Percentiles rank a stretch among this genome's conserved stretches.
Conservation (phyloP, 1,140 invertebrate genomes). For the Probaryconus sp. region DNA sequence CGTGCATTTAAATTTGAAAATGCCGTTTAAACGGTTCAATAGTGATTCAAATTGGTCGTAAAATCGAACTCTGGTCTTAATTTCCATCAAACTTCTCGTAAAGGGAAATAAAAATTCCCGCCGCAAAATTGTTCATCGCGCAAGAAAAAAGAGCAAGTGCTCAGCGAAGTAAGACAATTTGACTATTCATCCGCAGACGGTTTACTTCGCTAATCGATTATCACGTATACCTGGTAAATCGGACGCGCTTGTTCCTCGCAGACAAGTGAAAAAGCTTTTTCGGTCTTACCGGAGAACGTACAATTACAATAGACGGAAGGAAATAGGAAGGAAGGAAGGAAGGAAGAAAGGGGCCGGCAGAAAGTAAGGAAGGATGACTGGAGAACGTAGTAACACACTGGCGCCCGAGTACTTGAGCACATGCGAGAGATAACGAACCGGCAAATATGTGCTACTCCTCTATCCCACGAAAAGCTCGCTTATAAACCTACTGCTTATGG, state of each 20-base stretch:
- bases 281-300: slow-evolving; percentile 7
- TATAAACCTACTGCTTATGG: slow-evolving; percentile 28
- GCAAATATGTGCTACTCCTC: slow-evolving; percentile 32
- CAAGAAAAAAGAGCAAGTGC: slow-evolving; percentile 5
- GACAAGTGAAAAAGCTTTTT: slow-evolving; percentile 33
- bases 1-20: slow-evolving; percentile 29
- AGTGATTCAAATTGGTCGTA: slow-evolving; percentile 24
- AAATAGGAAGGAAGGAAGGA: background rate
- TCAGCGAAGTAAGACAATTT: slow-evolving; percentile 30
- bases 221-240: slow-evolving; percentile 38
- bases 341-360: background rate
- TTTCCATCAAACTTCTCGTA: slow-evolving; percentile 32
- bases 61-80: slow-evolving; percentile 37
- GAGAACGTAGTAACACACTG: slow-evolving; percentile 7
- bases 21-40: slow-evolving; percentile 24
- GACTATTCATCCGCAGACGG: slow-evolving; percentile 34
- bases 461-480: slow-evolving; percentile 34
- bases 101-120: slow-evolving; percentile 40
- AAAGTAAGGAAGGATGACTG: background rate
- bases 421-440: slow-evolving; percentile 35
- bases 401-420: slow-evolving; percentile 2
- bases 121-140: slow-evolving; percentile 25
- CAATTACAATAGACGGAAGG: slow-evolving; percentile 26
- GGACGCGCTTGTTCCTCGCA: slow-evolving; percentile 17
- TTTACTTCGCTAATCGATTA: slow-evolving; percentile 49